Conservation (phyloP, 2,113 vertebrate genomes). For the Fukomys damarensis region DNA sequence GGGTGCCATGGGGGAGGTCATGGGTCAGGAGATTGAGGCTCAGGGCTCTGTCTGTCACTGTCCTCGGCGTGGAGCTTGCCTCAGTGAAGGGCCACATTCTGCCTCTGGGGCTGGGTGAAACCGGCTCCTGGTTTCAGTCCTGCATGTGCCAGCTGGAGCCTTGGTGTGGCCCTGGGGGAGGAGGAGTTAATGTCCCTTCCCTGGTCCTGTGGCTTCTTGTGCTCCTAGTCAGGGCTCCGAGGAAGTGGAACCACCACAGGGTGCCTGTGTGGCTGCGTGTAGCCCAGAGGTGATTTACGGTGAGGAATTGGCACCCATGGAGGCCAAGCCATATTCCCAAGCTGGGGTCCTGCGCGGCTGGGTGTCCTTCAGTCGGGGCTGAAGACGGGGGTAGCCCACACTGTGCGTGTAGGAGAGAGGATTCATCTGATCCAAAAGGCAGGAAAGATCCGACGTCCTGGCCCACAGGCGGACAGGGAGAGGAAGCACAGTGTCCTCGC, state of each 20-base stretch:
- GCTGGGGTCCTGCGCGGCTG: background rate
- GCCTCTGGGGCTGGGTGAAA: rapidly evolving
- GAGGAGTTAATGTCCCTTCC: background rate
- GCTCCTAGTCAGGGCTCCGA: background rate
- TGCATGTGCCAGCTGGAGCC: background rate
- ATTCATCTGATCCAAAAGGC: no score
- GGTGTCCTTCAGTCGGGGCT: background rate
- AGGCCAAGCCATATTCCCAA: background rate
- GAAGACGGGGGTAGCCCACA: background rate
- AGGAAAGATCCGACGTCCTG: no score
- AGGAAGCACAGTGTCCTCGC: background rate
- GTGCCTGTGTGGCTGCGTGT: background rate
- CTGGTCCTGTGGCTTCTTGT: background rate
- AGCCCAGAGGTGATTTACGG: background rate
- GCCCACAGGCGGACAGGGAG: background rate
- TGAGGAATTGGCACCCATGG: background rate
- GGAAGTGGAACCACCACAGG: background rate
- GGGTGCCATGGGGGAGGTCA: background rate
- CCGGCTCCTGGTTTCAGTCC: background rate
- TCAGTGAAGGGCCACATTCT: rapidly evolving
- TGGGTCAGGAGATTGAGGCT: no score
- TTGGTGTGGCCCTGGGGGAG: background rate
- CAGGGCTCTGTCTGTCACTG: rapidly evolving
- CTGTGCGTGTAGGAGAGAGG: background rate
- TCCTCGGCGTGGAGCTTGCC: background rate